Percentiles rank a stretch among this genome's conserved stretches.
These are phyloP conservation scores for Lota lota DNA, from an alignment of 2,113 vertebrate genomes.

Conservation along the genomic window DNA sequence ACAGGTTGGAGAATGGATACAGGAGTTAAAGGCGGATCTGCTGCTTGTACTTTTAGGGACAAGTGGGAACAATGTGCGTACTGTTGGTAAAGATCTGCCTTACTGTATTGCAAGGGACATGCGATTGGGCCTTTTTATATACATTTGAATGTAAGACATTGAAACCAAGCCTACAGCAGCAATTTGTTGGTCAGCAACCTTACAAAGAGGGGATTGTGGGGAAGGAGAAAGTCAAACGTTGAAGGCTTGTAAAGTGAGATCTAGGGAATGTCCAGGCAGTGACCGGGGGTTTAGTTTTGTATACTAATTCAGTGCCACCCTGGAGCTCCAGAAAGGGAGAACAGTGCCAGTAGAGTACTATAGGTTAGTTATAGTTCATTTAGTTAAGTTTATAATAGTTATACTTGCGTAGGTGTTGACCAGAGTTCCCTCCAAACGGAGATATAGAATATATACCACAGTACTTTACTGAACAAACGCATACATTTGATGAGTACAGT, in stretches of 20 bases:
- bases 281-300: conserved; percentile 39
- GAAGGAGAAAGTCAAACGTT: conserved; percentile 39
- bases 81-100: conserved; percentile 76
- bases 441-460: no score
- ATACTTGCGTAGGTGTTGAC: no score
- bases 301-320: conserved; percentile 39
- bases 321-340: no score
- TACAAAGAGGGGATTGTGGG: conserved; percentile 53
- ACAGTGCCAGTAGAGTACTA: no score
- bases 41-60: conserved; percentile 74
- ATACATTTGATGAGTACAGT: no score
- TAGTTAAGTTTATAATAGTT: no score
- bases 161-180: conserved; percentile 68
- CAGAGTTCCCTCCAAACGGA: no score
- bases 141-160: conserved; percentile 62
- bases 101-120: conserved; percentile 74
- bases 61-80: conserved; percentile 79
- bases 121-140: conserved; percentile 63
- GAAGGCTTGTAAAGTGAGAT: conserved; percentile 46
- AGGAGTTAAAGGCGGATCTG: conserved; percentile 71
- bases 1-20: conserved; percentile 62
- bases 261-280: neutral
- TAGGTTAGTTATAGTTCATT: no score
- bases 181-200: conserved; percentile 76
- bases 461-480: no score